These are phyloP conservation scores for Drosophila robusta DNA, from an alignment of 2,888 invertebrate species.

Conservation along the genomic window DNA sequence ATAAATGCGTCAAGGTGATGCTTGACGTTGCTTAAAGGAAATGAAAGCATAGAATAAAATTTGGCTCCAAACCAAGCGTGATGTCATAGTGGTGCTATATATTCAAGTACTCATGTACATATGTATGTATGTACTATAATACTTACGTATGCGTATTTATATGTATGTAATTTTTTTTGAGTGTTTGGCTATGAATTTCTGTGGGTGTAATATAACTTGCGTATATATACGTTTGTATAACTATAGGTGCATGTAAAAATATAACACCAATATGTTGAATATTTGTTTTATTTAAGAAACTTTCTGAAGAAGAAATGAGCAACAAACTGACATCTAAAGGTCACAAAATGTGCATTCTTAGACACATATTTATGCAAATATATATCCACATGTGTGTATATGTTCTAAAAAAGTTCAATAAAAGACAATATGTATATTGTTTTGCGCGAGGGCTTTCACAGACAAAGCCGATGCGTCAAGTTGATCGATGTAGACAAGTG, in stretches of 20 bases:
- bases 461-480: slow-evolving; percentile 18
- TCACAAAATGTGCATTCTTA: slow-evolving; percentile 45
- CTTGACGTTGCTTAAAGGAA: slow-evolving; percentile 4
- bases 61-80: slow-evolving; percentile 50
- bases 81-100: slow-evolving; percentile 65
- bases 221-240: slow-evolving; percentile 2
- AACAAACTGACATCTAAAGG: slow-evolving; percentile 66
- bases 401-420: not conserved
- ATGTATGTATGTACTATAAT: slow-evolving; percentile 15
- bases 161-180: slow-evolving; percentile 16
- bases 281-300: slow-evolving; percentile 17
- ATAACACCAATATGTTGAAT: slow-evolving; percentile 7
- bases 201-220: slow-evolving; percentile 18
- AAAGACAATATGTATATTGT: slow-evolving; percentile 7
- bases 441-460: slow-evolving; percentile 22
- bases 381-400: not conserved
- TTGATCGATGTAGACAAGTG: slow-evolving; percentile 19
- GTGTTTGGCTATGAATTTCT: slow-evolving; percentile 21
- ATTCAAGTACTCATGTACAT: slow-evolving; percentile 25
- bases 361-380: slow-evolving; percentile 17
- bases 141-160: slow-evolving; percentile 12
- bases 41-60: slow-evolving; percentile 17
- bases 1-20: slow-evolving; percentile 20
- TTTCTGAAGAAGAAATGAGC: slow-evolving; percentile 10
- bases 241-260: slow-evolving; percentile 1